Evolutionary conservation across 2,888 invertebrate genomes (phyloP).

Genomic region (Didymodactylos carnosus): DNA sequence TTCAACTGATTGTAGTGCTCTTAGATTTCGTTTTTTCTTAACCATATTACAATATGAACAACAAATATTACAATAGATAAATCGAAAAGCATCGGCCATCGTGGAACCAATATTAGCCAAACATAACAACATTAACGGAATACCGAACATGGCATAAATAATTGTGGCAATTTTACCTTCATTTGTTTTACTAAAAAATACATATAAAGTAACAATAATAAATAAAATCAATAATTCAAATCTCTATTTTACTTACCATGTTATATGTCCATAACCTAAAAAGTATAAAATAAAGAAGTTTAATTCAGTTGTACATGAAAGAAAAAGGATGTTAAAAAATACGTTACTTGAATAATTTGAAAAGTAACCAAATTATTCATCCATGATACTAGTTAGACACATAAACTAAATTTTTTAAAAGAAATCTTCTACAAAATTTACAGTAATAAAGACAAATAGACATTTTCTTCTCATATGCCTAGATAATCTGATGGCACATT

Average conservation of each 20-base stretch:
- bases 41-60: constrained; percentile 14
- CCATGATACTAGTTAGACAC: too few relatives aligned
- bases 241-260: neutral
- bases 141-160: constrained; percentile 13
- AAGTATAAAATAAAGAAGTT: neutral
- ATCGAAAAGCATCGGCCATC: constrained; percentile 14
- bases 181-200: constrained; percentile 1
- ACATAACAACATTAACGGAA: constrained; percentile 14
- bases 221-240: neutral
- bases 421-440: too few relatives aligned
- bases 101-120: constrained; percentile 14
- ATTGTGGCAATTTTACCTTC: constrained; percentile 14
- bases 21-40: constrained; percentile 2
- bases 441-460: too few relatives aligned
- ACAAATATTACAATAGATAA: constrained; percentile 10
- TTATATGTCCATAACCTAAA: neutral
- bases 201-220: neutral
- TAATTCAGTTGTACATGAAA: too few relatives aligned
- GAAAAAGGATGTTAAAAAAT: too few relatives aligned
- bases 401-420: too few relatives aligned
- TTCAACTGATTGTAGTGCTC: constrained; percentile 2
- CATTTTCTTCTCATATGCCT: too few relatives aligned
- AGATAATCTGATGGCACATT: too few relatives aligned
- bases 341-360: too few relatives aligned
- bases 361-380: too few relatives aligned